Conservation (phyloP, 2,888 invertebrate genomes). For the Hypena proboscidalis region DNA sequence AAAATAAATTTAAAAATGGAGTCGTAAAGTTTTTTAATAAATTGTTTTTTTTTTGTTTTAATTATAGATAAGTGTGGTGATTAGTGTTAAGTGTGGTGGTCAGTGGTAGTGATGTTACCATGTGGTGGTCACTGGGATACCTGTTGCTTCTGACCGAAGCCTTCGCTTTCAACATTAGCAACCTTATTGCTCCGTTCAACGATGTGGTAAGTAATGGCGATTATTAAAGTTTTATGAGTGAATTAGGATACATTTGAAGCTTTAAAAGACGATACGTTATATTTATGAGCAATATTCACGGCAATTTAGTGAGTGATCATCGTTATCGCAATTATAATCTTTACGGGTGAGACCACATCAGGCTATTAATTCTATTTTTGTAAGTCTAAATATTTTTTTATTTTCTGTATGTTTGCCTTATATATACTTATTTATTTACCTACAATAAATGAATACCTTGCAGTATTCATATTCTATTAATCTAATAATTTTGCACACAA, state of each 20-base stretch:
- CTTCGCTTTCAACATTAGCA: slow-evolving; percentile 64
- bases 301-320: slow-evolving; percentile 18
- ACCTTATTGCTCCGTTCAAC: slow-evolving; percentile 47
- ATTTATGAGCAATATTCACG: slow-evolving; percentile 20
- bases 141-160: slow-evolving; percentile 67
- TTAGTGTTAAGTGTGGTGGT: slow-evolving; percentile 49
- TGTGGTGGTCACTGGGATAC: slow-evolving; percentile 70
- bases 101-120: slow-evolving; percentile 63
- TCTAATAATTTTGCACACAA: too few relatives aligned
- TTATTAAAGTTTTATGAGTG: slow-evolving; percentile 17
- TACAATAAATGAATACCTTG: too few relatives aligned
- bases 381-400: background rate
- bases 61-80: slow-evolving; percentile 27
- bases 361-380: slow-evolving; percentile 13
- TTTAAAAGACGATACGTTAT: slow-evolving; percentile 15
- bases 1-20: slow-evolving; percentile 29
- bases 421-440: too few relatives aligned
- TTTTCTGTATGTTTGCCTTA: background rate
- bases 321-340: slow-evolving; percentile 22
- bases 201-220: slow-evolving; percentile 61
- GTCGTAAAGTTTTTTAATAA: slow-evolving; percentile 10
- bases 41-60: background rate
- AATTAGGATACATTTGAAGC: slow-evolving; percentile 9
- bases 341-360: slow-evolving; percentile 13
- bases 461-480: too few relatives aligned